Evolutionary conservation across 1,140 invertebrate species (phyloP), one percentile per base, ranked within the genome.

Genomic region (Drosophila nannoptera): DNA sequence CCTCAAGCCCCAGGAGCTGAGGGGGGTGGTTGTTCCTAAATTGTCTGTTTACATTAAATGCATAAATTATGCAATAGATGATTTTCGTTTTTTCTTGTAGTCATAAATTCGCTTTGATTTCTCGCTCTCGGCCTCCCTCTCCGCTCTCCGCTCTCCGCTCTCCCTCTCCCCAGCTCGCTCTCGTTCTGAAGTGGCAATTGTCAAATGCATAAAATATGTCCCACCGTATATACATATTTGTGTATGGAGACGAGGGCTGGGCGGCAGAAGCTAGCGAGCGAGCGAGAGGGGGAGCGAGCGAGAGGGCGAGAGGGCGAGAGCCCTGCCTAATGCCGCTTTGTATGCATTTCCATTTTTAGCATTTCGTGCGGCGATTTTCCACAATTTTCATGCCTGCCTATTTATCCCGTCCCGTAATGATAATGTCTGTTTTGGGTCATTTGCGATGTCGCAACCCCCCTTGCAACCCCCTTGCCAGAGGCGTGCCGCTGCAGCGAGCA

Each of bases 41-140:
- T 83, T 84, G 80, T 76, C 65, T 83, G 80, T 80, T 83, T 84
- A 76, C 80, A 78, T 84, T 84, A 80, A 84, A 84, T 80, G 80
- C 76, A 84, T 83, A 80, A 83, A 83, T 83, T 83, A 83, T 83
- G 80, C 73, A 84, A 53, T 60, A 70, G 71, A 70, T 75, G 69
- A 78, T 78, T 73, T 75, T 78, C 73, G 65, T 73, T 61, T 69
- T 48, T 70, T 49, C 54, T 56, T 69, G 69, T 60, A 66, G 69
- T 71, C 69, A 71, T 71, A 74, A 73, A 77, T 69, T 80, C 59
- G 65, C 80, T 83, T 83, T 83, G 78, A 83, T 84, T 80, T 74
- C n/a, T n/a, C n/a, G n/a, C n/a, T n/a, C n/a, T n/a, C n/a, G n/a
- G n/a, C n/a, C n/a, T 22, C 22, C 22, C 22, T 22, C 22, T 22